Base-by-base conservation (phyloP, 2,797 vertebrate species). In the Chromis chromis region DNA sequence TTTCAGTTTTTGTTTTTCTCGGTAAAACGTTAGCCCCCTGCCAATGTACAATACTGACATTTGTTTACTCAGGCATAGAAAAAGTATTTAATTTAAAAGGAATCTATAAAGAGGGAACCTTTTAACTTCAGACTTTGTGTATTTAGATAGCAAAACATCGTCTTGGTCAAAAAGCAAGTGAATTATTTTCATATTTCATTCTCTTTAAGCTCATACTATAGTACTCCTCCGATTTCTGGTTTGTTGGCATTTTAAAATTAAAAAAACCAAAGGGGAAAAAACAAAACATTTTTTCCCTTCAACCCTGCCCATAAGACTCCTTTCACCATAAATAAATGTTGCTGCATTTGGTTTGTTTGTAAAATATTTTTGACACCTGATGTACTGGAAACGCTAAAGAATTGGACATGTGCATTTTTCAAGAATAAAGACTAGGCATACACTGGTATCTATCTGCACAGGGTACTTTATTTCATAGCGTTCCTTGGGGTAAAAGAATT, bases 1-100 rank as follows among this genome's bases (percentile, higher is more conserved):
- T 49, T 0, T 25, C 42, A 19, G 0, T 46, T 40, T 82, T 59
- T 65, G 14, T 81, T 78, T 70, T 68, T 78, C 44, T 86, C 79
- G 65, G 72, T 66, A 75, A 91, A 80, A 67, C 72, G 33, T 90
- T 70, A 83, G 65, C 89, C 87, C 77, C 88, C 87, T 86, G 89
- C 96, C 95, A 94, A 94, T 96, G 95, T 94, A 93, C 95, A 95
- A 95, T 96, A 95, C 91, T 93, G 90, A 96, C 94, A 95, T 96
- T 96, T 96, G 94, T 95, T 96, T 96, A 97, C 96, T 97, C 92
- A 96, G 97, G 96, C 96, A 87, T 88, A 96, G 95, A 90, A 95
- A 94, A 95, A 94, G 94, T 94, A 96, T 95, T 96, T 95, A 94
- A 96, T 95, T 95, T 94, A 94, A 96, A 95, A 94, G 74, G 70